Evolutionary conservation across 2,797 vertebrate species (phyloP), one percentile per base, ranked within the genome.

Genomic region (Simalia tracyae): DNA sequence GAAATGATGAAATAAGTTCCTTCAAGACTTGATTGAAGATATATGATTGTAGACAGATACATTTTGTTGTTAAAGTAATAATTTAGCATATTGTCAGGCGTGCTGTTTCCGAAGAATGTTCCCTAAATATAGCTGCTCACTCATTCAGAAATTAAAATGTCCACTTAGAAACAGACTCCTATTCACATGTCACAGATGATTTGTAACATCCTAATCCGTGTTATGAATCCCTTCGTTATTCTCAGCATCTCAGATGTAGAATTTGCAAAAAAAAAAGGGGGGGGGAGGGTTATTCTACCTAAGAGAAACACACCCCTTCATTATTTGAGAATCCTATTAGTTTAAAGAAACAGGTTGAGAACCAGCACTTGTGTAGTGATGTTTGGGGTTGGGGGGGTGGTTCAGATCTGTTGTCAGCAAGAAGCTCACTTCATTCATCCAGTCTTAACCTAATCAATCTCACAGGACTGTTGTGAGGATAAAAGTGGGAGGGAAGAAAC

Each of bases 161-260:
- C 93, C 96, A 91, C 86, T 31, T 86, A 93, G 95, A 96, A 96
- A 95, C 94, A 97, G 95, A 95, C 93, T 95, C 60, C 96, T 95
- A 94, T 95, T 97, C 96, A 97, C 96, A 93, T 94, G 94, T 95
- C 95, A 95, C 87, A 92, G 96, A 94, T 95, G 95, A 97, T 97
- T 97, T 97, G 95, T 96, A 95, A 93, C 94, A 94, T 96, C 95
- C 92, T 94, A 93, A 95, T 94, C 95, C 96, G 94, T 95, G 93
- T 89, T 90, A 92, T 97, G 95, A 97, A 97, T 96, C 95, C 94
- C 90, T 94, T 94, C 94, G 94, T 97, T 97, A 97, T 96, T 95
- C 94, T 96, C 94, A 24, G 24, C 91, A 86, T 92, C 9, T 22
- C 89, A 92, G 95, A 91, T 36, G 93, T 87, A 94, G 93, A 63